Conservation (phyloP, 2,797 vertebrate genomes). For the Poeciliopsis gracilis region DNA sequence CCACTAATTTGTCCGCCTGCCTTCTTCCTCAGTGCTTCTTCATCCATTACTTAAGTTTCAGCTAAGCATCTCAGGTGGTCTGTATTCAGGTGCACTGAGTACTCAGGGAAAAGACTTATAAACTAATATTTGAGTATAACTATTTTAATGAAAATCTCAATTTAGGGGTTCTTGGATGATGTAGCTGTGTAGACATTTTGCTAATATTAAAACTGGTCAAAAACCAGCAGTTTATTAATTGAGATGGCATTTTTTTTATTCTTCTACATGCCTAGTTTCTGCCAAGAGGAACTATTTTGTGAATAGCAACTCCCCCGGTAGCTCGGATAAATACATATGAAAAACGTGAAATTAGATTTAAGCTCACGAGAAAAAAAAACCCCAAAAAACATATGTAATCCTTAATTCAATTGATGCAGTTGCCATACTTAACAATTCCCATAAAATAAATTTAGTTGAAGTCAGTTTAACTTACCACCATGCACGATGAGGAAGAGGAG, state of each 20-base stretch:
- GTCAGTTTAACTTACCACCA: neutral
- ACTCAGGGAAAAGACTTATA: conserved; percentile 5
- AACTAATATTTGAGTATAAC: neutral
- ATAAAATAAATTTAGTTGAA: neutral
- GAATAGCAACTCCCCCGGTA: neutral
- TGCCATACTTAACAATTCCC: neutral
- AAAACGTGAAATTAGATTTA: neutral
- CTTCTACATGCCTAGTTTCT: neutral
- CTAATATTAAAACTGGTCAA: neutral
- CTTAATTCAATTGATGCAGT: neutral
- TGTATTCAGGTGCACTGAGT: conserved; percentile 41
- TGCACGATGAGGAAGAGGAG: neutral
- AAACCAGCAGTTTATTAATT: neutral
- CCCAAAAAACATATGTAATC: neutral
- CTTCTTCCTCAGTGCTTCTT: conserved; percentile 40
- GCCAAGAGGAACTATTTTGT: neutral
- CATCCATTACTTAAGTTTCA: conserved; percentile 35
- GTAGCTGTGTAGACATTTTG: neutral
- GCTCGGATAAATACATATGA: neutral
- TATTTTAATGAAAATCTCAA: neutral
- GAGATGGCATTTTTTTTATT: neutral
- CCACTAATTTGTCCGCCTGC: conserved; percentile 53
- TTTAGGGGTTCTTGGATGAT: neutral
- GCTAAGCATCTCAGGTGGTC: conserved; percentile 48
- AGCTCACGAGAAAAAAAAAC: neutral